Evolutionary conservation across 1,140 invertebrate species (phyloP).

Genomic region (Macrostomum lignano): DNA sequence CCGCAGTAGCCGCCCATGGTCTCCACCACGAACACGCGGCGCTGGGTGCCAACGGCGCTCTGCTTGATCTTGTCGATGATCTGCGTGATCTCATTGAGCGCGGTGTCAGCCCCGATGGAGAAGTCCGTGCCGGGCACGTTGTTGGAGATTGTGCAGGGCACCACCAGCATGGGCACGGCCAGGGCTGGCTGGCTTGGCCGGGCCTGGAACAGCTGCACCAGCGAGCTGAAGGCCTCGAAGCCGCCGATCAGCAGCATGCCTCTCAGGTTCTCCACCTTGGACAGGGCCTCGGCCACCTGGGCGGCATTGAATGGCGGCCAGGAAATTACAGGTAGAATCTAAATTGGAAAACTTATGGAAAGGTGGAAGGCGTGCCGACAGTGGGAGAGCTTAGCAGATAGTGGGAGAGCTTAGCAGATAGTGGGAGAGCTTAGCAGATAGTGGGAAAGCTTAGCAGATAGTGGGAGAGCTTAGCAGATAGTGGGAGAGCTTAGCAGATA

Average conservation of each 20-base stretch:
- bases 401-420: too few species aligned
- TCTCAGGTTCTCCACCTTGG: conserved; percentile 68
- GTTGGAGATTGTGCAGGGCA: conserved; percentile 85
- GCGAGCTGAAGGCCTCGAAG: conserved; percentile 43
- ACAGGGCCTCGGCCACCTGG: too few species aligned
- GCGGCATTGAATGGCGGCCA: too few species aligned
- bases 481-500: too few species aligned
- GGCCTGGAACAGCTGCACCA: conserved; percentile 40
- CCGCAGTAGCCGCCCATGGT: conserved; percentile 97
- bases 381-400: too few species aligned
- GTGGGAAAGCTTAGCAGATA: too few species aligned
- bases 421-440: too few species aligned
- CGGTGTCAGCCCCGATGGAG: conserved; percentile 81
- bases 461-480: too few species aligned
- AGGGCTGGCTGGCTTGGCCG: conserved; percentile 53
- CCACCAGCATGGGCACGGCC: conserved; percentile 69
- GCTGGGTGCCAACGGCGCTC: conserved; percentile 32
- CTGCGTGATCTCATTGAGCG: conserved; percentile 83
- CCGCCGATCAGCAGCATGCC: conserved; percentile 77
- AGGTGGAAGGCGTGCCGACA: too few species aligned
- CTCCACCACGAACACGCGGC: conserved; percentile 61
- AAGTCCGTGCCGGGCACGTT: conserved; percentile 63
- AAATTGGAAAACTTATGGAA: too few species aligned
- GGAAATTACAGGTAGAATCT: too few species aligned
- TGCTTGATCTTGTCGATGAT: conserved; percentile 66